Conservation (phyloP, 2,888 invertebrate genomes). For the Tachina grossa region DNA sequence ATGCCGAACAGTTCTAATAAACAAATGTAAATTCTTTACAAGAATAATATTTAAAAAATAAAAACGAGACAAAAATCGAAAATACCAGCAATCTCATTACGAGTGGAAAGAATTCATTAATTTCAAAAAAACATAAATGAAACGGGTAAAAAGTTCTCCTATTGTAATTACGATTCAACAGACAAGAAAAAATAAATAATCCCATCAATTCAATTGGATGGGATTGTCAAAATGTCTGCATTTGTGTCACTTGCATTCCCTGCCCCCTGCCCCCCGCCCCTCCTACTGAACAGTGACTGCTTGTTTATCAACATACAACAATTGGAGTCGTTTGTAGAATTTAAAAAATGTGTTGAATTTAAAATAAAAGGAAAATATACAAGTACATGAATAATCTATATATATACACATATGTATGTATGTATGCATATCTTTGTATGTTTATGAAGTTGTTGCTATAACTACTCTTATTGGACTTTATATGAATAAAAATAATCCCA, state of each 20-base stretch:
- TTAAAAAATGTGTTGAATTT: slow-evolving; percentile 52
- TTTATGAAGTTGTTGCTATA: slow-evolving; percentile 16
- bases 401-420: too few relatives aligned
- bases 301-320: slow-evolving; percentile 20
- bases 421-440: neutral
- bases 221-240: slow-evolving; percentile 61
- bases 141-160: slow-evolving; percentile 21
- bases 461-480: slow-evolving; percentile 44
- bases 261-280: slow-evolving; percentile 5
- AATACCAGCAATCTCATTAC: slow-evolving; percentile 42
- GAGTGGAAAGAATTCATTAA: slow-evolving; percentile 14
- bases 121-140: slow-evolving; percentile 13
- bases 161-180: slow-evolving; percentile 46
- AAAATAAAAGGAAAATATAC: neutral
- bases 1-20: slow-evolving; percentile 3
- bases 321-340: slow-evolving; percentile 49
- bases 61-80: slow-evolving; percentile 22
- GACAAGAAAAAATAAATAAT: slow-evolving; percentile 30
- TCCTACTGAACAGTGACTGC: neutral
- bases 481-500: slow-evolving; percentile 39
- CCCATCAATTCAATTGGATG: slow-evolving; percentile 67
- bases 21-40: slow-evolving; percentile 22
- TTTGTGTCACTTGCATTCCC: slow-evolving; percentile 39
- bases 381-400: too few relatives aligned
- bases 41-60: slow-evolving; percentile 12